Percentiles rank a stretch among this genome's conserved stretches.
phyloP scores from a whole-genome alignment of 1,140 invertebrate species.

The Zaprionus africanus region DNA sequence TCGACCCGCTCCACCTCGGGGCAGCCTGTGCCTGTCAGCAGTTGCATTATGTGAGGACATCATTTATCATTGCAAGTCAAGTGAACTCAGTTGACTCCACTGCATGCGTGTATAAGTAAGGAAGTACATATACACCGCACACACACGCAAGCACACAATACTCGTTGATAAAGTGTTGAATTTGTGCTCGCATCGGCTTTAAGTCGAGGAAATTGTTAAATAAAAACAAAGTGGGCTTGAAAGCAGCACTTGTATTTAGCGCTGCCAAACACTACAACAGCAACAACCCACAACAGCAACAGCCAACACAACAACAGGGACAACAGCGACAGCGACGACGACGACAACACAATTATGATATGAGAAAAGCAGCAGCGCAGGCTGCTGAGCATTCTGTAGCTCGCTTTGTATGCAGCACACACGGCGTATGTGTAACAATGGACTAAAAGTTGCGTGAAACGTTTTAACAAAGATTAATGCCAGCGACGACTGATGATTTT shows the following conservation, averaged over 20 bases:
- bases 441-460: conserved; percentile 83
- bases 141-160: neutral
- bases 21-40: conserved; percentile 65
- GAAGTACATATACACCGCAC: conserved; percentile 19
- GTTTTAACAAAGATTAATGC: conserved; percentile 84
- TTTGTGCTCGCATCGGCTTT: conserved; percentile 55
- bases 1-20: conserved; percentile 7
- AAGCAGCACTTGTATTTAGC: conserved; percentile 63
- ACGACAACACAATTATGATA: conserved; percentile 64
- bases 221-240: conserved; percentile 76
- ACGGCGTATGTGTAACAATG: conserved; percentile 78
- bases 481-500: conserved; percentile 83
- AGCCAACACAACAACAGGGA: neutral
- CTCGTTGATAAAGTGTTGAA: conserved; percentile 60
- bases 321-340: conserved; percentile 17
- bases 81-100: conserved; percentile 77
- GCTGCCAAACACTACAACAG: conserved; percentile 49
- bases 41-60: conserved; percentile 77
- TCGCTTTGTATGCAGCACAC: conserved; percentile 72
- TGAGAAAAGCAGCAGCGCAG: conserved; percentile 20
- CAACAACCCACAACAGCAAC: conserved; percentile 11
- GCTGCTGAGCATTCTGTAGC: conserved; percentile 7
- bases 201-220: conserved; percentile 79
- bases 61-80: conserved; percentile 82
- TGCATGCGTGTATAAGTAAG: conserved; percentile 51